phyloP scores from a whole-genome alignment of 2,113 vertebrate species.

The Calidris pugnax region DNA sequence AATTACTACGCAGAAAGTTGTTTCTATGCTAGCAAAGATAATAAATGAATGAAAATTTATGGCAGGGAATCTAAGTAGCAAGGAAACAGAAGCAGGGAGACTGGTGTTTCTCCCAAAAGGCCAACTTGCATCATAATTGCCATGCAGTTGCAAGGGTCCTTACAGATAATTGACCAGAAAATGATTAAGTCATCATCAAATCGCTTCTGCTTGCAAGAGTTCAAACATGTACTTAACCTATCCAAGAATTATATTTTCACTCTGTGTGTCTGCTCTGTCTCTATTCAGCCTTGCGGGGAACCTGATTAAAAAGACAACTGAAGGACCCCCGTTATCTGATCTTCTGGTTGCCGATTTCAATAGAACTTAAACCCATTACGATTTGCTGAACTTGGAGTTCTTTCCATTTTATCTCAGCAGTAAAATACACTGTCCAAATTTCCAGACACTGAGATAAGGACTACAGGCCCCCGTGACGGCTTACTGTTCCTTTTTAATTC shows the following conservation, averaged over 20 bases:
- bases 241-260: slow-evolving; percentile 98
- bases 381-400: slow-evolving; percentile 91
- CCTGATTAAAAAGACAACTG: slow-evolving; percentile 87
- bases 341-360: slow-evolving; percentile 91
- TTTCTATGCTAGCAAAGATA: slow-evolving; percentile 85
- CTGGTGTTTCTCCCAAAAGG: slow-evolving; percentile 88
- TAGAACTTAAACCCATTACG: slow-evolving; percentile 97
- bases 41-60: slow-evolving; percentile 88
- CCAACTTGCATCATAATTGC: slow-evolving; percentile 89
- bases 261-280: slow-evolving; percentile 88
- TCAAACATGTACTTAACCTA: slow-evolving; percentile 99
- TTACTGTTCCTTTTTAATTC: slow-evolving; percentile 93
- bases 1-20: slow-evolving; percentile 89
- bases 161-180: slow-evolving; percentile 99
- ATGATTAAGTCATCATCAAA: slow-evolving; percentile 99
- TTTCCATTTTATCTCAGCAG: slow-evolving; percentile 89
- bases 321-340: slow-evolving; percentile 94
- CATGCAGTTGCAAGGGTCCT: slow-evolving; percentile 87
- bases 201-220: slow-evolving; percentile 94
- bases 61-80: slow-evolving; percentile 82
- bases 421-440: slow-evolving; percentile 97
- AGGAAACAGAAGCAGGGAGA: slow-evolving; percentile 86
- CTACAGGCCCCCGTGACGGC: slow-evolving; percentile 84
- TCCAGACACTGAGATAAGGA: slow-evolving; percentile 92
- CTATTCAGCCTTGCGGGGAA: slow-evolving; percentile 87